These are phyloP conservation scores for Parnassius smintheus DNA, from an alignment of 2,888 invertebrate species.

Conservation along the genomic window DNA sequence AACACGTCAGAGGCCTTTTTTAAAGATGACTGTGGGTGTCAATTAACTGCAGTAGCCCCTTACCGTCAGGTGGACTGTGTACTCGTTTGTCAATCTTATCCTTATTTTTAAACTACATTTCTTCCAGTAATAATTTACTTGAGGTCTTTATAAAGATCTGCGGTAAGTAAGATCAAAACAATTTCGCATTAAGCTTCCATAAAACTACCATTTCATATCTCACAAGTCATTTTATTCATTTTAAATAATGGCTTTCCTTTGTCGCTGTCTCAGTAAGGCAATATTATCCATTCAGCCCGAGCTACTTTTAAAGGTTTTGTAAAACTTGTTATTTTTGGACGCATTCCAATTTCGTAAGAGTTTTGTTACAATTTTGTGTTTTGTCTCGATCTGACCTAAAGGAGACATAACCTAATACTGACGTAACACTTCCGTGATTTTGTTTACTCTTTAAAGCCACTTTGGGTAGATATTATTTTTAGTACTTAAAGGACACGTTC, in stretches of 20 bases:
- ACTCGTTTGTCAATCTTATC: no score
- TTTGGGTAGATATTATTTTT: no score
- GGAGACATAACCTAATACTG: not conserved
- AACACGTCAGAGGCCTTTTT: no score
- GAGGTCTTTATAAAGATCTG: no score
- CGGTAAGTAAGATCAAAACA: not conserved
- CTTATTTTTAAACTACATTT: no score
- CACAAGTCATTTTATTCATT: not conserved
- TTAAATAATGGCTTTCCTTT: not conserved
- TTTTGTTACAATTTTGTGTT: constrained; percentile 10
- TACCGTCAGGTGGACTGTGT: no score
- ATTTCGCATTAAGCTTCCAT: not conserved
- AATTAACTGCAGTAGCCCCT: no score
- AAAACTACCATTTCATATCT: not conserved
- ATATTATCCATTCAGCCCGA: not conserved
- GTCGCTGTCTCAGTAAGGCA: not conserved
- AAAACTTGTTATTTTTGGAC: constrained; percentile 14
- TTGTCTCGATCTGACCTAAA: constrained; percentile 6
- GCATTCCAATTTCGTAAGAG: constrained; percentile 14
- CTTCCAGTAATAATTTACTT: no score
- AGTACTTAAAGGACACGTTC: no score
- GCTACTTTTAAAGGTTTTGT: constrained; percentile 7
- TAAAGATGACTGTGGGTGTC: no score
- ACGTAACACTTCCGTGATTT: no score
- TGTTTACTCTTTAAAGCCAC: no score